phyloP scores from a whole-genome alignment of 2,797 vertebrate genomes.

The Hypotaenidia philippensis region DNA sequence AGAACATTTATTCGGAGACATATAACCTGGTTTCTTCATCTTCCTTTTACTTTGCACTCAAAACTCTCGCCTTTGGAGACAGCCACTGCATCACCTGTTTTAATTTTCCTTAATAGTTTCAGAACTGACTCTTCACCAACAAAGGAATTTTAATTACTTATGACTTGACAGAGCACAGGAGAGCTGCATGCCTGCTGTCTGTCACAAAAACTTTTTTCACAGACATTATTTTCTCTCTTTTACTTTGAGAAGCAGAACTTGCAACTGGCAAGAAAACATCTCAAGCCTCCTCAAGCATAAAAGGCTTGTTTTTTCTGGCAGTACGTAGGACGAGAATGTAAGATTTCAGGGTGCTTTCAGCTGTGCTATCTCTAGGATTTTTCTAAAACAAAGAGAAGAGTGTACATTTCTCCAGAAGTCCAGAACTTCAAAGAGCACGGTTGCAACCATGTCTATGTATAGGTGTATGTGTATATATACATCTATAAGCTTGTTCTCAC shows the following conservation, averaged over 20 bases:
- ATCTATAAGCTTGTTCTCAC: background rate
- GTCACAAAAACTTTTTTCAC: constrained; percentile 37
- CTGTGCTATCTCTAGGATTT: constrained; percentile 49
- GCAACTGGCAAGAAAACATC: constrained; percentile 50
- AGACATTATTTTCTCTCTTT: constrained; percentile 34
- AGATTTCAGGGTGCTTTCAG: constrained; percentile 28
- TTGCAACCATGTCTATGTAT: background rate
- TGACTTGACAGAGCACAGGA: constrained; percentile 4
- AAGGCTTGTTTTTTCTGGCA: constrained; percentile 66
- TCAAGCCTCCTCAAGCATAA: constrained; percentile 39
- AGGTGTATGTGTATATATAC: background rate
- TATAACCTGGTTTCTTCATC: background rate
- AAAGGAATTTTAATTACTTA: constrained; percentile 26
- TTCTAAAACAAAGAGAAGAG: background rate
- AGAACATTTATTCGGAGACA: background rate
- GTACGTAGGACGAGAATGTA: constrained; percentile 7
- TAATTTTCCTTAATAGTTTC: background rate
- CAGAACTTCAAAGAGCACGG: background rate
- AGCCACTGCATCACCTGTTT: constrained; percentile 19
- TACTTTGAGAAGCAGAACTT: constrained; percentile 23
- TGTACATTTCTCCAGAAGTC: background rate
- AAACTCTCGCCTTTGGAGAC: background rate
- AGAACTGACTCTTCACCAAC: background rate
- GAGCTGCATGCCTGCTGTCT: background rate
- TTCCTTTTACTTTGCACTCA: background rate